phyloP scores from a whole-genome alignment of 1,140 invertebrate species.

The Metopolophium dirhodum region DNA sequence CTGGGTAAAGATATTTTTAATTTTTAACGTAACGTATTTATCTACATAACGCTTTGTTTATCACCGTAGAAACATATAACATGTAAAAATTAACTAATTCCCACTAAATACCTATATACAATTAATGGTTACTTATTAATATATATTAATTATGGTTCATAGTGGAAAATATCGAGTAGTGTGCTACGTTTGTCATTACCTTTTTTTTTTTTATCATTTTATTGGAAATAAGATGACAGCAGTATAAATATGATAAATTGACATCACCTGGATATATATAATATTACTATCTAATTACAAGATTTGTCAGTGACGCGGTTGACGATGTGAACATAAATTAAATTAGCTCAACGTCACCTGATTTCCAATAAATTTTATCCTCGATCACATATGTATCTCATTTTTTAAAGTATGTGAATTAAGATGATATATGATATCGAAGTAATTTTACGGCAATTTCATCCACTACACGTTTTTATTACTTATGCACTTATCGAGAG shows the following conservation, averaged over 20 bases:
- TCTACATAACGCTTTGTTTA: no score
- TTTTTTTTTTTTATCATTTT: no score
- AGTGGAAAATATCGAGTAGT: no score
- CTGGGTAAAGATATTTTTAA: no score
- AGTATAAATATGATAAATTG: neutral
- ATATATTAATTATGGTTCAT: no score
- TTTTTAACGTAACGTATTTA: no score
- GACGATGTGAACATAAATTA: neutral
- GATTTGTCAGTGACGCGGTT: neutral
- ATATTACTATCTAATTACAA: neutral
- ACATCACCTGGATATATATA: neutral
- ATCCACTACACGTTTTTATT: slow-evolving; percentile 19
- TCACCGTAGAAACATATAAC: no score
- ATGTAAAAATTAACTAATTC: no score
- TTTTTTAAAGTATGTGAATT: neutral
- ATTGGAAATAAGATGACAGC: neutral
- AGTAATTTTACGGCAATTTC: slow-evolving; percentile 48
- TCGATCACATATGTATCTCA: neutral
- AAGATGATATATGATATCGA: slow-evolving; percentile 17
- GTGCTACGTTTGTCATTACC: no score
- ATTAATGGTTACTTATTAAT: no score
- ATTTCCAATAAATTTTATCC: neutral
- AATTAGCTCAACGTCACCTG: neutral
- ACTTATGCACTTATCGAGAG: slow-evolving; percentile 17
- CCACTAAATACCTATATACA: no score